These are phyloP conservation scores for Elachura formosa DNA, from an alignment of 2,113 vertebrate genomes.

Conservation along the genomic window DNA sequence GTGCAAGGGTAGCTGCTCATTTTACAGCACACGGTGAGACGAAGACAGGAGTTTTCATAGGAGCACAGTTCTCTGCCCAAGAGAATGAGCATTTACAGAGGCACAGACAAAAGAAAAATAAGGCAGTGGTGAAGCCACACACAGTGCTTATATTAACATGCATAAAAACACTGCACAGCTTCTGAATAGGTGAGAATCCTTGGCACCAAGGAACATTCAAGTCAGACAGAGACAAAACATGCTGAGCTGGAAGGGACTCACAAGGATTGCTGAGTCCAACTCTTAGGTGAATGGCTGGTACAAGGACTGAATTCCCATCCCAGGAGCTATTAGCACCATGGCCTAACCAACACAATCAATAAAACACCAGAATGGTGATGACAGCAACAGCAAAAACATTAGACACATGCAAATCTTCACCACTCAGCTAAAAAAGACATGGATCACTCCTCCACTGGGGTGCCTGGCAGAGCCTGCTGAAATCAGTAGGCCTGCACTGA, in stretches of 20 bases:
- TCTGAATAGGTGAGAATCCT: neutral
- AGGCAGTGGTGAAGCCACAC: neutral
- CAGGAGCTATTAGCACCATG: neutral
- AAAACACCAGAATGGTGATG: neutral
- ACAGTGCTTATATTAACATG: neutral
- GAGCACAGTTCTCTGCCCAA: neutral
- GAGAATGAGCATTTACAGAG: neutral
- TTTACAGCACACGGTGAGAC: neutral
- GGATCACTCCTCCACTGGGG: neutral
- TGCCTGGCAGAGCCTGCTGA: neutral
- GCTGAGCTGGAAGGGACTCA: neutral
- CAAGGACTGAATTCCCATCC: neutral
- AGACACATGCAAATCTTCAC: neutral
- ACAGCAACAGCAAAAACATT: neutral
- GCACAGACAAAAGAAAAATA: neutral
- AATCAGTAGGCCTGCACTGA: neutral
- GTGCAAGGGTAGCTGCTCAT: neutral
- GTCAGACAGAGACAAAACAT: neutral
- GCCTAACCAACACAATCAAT: neutral
- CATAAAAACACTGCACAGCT: accelerated
- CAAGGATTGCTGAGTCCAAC: neutral
- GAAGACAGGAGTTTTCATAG: neutral
- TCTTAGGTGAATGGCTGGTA: neutral
- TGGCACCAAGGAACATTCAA: neutral
- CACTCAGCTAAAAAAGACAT: neutral